These are phyloP conservation scores for Xenopus tropicalis DNA, from an alignment of 2,113 vertebrate species.

Conservation along the genomic window DNA sequence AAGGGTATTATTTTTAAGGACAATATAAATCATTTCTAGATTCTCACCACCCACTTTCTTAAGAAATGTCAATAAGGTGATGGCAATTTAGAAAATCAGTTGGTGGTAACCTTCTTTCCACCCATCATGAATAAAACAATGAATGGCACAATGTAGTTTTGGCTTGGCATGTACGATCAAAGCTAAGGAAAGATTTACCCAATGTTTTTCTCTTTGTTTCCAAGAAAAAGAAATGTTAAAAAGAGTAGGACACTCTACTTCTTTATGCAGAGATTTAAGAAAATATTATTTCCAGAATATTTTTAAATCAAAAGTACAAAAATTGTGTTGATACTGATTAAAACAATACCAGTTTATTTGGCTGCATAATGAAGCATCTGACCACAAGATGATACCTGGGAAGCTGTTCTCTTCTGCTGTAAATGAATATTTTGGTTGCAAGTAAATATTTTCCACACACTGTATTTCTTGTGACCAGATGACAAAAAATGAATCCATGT, in stretches of 20 bases:
- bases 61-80: slow-evolving; percentile 32
- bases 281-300: slow-evolving; percentile 9
- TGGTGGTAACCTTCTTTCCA: slow-evolving; percentile 15
- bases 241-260: background rate
- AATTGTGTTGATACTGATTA: background rate
- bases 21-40: background rate
- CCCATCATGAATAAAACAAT: slow-evolving; percentile 20
- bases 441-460: too few relatives aligned
- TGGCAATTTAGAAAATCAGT: slow-evolving; percentile 6
- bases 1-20: too few relatives aligned
- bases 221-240: slow-evolving; percentile 11
- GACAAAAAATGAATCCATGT: too few relatives aligned
- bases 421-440: too few relatives aligned
- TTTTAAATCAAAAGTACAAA: background rate
- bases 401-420: too few relatives aligned
- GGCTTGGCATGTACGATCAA: slow-evolving; percentile 6
- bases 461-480: too few relatives aligned
- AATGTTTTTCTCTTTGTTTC: slow-evolving; percentile 10
- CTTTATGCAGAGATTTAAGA: background rate
- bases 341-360: background rate
- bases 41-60: background rate
- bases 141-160: background rate
- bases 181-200: background rate
- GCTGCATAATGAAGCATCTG: background rate
- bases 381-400: too few relatives aligned